These are phyloP conservation scores for Cosmopolites sordidus DNA, from an alignment of 2,888 invertebrate genomes.

Conservation along the genomic window DNA sequence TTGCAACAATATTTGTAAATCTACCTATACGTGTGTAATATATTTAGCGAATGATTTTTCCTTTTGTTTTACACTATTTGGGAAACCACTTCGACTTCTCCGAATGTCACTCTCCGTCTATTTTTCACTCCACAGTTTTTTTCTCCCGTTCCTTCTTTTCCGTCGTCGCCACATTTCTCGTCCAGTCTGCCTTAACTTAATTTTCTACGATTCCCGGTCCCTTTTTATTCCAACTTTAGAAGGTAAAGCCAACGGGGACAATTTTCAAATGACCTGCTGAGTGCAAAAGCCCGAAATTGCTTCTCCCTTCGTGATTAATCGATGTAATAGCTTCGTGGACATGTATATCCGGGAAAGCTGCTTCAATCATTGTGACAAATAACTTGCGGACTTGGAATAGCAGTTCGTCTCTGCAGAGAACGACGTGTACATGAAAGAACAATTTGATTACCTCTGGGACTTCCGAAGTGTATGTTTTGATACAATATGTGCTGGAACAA, in stretches of 20 bases:
- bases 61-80: too few relatives aligned
- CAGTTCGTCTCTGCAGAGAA: slow-evolving; percentile 17
- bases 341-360: slow-evolving; percentile 46
- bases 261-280: slow-evolving; percentile 26
- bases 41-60: too few relatives aligned
- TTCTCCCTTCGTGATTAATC: slow-evolving; percentile 41
- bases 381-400: slow-evolving; percentile 34
- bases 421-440: slow-evolving; percentile 22
- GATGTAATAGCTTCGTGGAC: slow-evolving; percentile 47
- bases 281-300: slow-evolving; percentile 26
- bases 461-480: too few relatives aligned
- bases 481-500: too few relatives aligned
- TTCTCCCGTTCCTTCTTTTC: too few relatives aligned
- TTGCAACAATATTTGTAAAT: too few relatives aligned
- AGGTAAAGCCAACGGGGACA: slow-evolving; percentile 14
- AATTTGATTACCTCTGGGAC: slow-evolving; percentile 24
- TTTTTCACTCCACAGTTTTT: too few relatives aligned
- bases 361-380: slow-evolving; percentile 48
- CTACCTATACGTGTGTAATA: too few relatives aligned
- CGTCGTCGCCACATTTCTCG: too few relatives aligned
- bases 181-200: neutral
- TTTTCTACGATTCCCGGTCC: neutral
- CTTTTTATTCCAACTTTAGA: neutral
- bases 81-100: too few relatives aligned
- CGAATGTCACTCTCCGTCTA: too few relatives aligned